A percentile compares a stretch with the other conserved stretches of the same genome.
These are phyloP conservation scores for Pangasianodon gigas DNA, from an alignment of 2,113 vertebrate species.

Conservation along the genomic window DNA sequence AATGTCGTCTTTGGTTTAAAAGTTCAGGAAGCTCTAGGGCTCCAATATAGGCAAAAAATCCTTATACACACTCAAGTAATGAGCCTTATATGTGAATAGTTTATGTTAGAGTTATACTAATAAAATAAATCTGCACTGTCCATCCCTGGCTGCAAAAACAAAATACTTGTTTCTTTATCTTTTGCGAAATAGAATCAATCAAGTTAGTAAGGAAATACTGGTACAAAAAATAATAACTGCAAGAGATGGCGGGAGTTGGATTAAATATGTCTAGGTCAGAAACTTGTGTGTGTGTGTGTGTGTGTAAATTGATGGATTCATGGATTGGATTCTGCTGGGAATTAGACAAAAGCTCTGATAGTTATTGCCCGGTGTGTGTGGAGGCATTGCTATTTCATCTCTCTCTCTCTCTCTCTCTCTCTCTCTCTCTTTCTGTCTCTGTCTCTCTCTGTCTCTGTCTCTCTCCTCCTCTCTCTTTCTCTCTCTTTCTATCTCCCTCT, in stretches of 20 bases:
- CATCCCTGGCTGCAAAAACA: neutral
- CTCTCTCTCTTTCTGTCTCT: too few relatives aligned
- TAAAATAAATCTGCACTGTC: neutral
- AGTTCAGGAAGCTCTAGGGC: neutral
- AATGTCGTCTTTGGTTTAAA: neutral
- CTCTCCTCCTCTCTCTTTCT: too few relatives aligned
- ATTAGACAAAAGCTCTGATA: too few relatives aligned
- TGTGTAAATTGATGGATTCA: neutral
- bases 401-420: too few relatives aligned
- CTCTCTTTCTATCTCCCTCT: too few relatives aligned
- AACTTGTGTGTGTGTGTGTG: too few relatives aligned
- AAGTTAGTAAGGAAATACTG: neutral
- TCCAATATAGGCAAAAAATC: neutral
- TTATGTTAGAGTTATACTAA: neutral
- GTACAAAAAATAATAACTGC: neutral
- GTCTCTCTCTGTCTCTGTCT: too few relatives aligned
- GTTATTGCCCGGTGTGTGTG: too few relatives aligned
- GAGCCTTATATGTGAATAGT: too few relatives aligned
- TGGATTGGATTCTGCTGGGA: too few relatives aligned
- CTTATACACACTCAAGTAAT: too few relatives aligned
- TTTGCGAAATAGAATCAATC: neutral
- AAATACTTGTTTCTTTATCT: neutral
- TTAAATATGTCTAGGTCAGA: neutral
- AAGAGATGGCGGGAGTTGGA: neutral
- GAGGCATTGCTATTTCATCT: too few relatives aligned